phyloP scores from a whole-genome alignment of 2,888 invertebrate species.

The Nomada fucata region DNA sequence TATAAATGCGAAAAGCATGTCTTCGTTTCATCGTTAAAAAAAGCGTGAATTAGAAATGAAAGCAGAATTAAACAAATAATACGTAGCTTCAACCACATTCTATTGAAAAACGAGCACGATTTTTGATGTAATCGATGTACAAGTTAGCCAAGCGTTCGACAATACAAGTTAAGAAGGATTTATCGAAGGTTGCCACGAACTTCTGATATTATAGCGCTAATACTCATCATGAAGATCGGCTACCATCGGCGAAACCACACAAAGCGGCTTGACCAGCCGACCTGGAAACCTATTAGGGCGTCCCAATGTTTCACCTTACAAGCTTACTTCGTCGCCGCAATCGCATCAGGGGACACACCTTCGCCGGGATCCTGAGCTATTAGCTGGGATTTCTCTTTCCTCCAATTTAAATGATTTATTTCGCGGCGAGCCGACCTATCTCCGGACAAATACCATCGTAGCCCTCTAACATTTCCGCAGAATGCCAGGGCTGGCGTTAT shows the following conservation, averaged over 20 bases:
- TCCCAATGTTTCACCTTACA: slow-evolving; percentile 75
- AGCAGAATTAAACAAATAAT: background rate
- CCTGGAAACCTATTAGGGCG: slow-evolving; percentile 73
- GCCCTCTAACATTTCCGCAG: slow-evolving; percentile 43
- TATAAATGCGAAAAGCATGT: background rate
- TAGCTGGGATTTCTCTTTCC: slow-evolving; percentile 74
- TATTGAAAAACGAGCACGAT: slow-evolving; percentile 6
- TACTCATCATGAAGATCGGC: slow-evolving; percentile 54
- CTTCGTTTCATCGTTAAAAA: background rate
- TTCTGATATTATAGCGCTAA: slow-evolving; percentile 52
- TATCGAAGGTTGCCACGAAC: slow-evolving; percentile 46
- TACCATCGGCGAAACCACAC: slow-evolving; percentile 57
- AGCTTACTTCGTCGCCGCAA: slow-evolving; percentile 78
- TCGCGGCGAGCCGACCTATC: slow-evolving; percentile 58
- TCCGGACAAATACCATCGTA: slow-evolving; percentile 49
- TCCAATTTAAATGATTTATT: slow-evolving; percentile 77
- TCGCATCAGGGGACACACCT: slow-evolving; percentile 69
- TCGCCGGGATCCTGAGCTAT: slow-evolving; percentile 67
- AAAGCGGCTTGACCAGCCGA: slow-evolving; percentile 66
- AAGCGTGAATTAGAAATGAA: background rate
- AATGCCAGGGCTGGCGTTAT: slow-evolving; percentile 31
- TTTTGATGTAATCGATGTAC: slow-evolving; percentile 3
- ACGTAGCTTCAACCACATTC: background rate
- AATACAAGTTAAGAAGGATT: slow-evolving; percentile 52
- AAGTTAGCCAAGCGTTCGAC: slow-evolving; percentile 3